These are phyloP conservation scores for Thumatha senex DNA, from an alignment of 2,888 invertebrate species.

Conservation along the genomic window DNA sequence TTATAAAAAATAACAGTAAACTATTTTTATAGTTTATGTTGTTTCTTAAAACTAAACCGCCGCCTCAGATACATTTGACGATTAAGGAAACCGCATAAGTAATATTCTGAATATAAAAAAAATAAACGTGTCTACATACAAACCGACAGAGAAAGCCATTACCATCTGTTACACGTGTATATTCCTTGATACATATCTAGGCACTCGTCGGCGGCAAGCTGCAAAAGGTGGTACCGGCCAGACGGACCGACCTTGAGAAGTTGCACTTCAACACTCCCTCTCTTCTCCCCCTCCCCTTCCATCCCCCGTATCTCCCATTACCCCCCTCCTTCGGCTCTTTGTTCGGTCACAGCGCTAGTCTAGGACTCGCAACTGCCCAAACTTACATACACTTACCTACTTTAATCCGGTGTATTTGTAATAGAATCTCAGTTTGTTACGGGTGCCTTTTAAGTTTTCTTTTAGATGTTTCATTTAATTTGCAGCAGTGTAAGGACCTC, in stretches of 20 bases:
- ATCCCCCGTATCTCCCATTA: constrained; percentile 8
- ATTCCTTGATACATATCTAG: constrained; percentile 31
- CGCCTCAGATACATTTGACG: too few species aligned
- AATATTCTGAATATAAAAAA: constrained; percentile 4
- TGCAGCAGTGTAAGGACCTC: not conserved
- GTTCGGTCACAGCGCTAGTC: constrained; percentile 27
- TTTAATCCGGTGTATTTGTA: constrained; percentile 18
- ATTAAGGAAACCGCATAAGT: too few species aligned
- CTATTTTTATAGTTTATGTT: too few species aligned
- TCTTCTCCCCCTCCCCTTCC: constrained; percentile 9
- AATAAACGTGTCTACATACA: constrained; percentile 21
- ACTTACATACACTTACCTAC: constrained; percentile 27
- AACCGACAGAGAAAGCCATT: constrained; percentile 26
- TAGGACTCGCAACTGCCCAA: constrained; percentile 35
- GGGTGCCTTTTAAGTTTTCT: constrained; percentile 17
- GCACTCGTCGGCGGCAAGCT: constrained; percentile 19
- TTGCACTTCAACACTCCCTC: constrained; percentile 52
- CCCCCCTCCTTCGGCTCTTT: constrained; percentile 1
- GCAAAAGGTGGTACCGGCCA: constrained; percentile 37
- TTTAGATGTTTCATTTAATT: constrained; percentile 11
- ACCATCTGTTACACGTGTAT: constrained; percentile 36
- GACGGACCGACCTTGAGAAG: constrained; percentile 67
- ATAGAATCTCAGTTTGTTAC: constrained; percentile 16
- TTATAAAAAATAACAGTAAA: too few species aligned
- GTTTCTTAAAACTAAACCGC: too few species aligned